A percentile compares a stretch with the other conserved stretches of the same genome.
phyloP scores from a whole-genome alignment of 2,113 vertebrate genomes.

The Amphiprion ocellaris region DNA sequence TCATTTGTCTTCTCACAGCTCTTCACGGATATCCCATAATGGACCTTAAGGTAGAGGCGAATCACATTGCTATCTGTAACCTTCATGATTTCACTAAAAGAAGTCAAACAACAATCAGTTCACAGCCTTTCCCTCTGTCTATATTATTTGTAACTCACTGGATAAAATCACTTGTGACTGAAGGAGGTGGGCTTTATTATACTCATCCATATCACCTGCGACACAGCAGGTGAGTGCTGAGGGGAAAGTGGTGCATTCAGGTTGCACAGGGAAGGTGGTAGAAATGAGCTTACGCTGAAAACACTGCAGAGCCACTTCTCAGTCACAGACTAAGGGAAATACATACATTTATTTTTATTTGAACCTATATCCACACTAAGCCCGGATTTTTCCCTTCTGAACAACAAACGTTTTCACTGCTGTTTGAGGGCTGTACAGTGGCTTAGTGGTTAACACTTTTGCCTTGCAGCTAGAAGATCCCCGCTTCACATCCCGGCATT shows the following conservation, averaged over 20 bases:
- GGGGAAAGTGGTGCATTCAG: slow-evolving; percentile 51
- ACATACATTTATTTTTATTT: too few relatives aligned
- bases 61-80: slow-evolving; percentile 74
- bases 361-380: too few relatives aligned
- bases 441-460: too few relatives aligned
- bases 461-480: too few relatives aligned
- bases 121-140: not conserved
- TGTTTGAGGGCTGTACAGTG: too few relatives aligned
- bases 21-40: slow-evolving; percentile 87
- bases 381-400: too few relatives aligned
- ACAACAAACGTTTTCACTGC: too few relatives aligned
- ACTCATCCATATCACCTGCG: slow-evolving; percentile 59
- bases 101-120: not conserved
- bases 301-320: not conserved
- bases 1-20: slow-evolving; percentile 69
- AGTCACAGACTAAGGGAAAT: too few relatives aligned
- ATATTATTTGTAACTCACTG: not conserved
- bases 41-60: slow-evolving; percentile 84
- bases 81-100: slow-evolving; percentile 55
- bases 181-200: slow-evolving; percentile 9
- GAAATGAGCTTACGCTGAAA: not conserved
- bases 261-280: slow-evolving; percentile 17
- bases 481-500: too few relatives aligned
- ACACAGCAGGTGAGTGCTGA: slow-evolving; percentile 8
- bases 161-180: not conserved